phyloP scores from a whole-genome alignment of 2,113 vertebrate species.

The Pterocles orientalis region DNA sequence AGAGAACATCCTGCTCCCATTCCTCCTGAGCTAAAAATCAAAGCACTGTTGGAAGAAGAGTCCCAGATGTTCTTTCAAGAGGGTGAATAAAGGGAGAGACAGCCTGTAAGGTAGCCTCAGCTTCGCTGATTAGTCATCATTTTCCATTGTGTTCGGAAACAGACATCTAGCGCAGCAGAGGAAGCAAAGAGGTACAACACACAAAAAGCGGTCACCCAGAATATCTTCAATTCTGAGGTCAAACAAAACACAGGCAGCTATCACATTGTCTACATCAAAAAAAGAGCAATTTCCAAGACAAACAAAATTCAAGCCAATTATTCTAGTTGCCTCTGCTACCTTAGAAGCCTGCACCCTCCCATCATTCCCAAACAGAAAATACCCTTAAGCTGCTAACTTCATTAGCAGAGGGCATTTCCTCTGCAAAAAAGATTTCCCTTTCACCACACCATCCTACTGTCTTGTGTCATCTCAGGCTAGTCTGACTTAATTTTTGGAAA shows the following conservation, averaged over 20 bases:
- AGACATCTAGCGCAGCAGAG: neutral
- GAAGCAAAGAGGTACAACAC: neutral
- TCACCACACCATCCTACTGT: neutral
- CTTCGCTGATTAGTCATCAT: neutral
- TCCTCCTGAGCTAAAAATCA: conserved; percentile 40
- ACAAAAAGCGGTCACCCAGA: neutral
- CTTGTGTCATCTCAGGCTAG: neutral
- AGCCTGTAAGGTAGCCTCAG: neutral
- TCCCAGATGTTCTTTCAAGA: conserved; percentile 45
- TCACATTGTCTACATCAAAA: neutral
- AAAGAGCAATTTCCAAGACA: neutral
- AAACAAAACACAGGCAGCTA: neutral
- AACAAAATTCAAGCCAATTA: neutral
- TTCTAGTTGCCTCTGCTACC: neutral
- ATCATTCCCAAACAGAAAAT: neutral
- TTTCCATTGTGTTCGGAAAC: neutral
- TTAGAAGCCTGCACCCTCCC: neutral
- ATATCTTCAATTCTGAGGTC: neutral
- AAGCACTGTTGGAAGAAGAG: conserved; percentile 33
- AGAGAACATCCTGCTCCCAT: conserved; percentile 28
- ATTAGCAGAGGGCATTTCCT: neutral
- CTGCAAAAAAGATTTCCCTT: neutral
- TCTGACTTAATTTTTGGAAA: neutral
- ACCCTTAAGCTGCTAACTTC: neutral
- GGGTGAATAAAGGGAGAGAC: neutral